These are phyloP conservation scores for Mus spicilegus DNA, from an alignment of 2,113 vertebrate genomes.

Conservation along the genomic window DNA sequence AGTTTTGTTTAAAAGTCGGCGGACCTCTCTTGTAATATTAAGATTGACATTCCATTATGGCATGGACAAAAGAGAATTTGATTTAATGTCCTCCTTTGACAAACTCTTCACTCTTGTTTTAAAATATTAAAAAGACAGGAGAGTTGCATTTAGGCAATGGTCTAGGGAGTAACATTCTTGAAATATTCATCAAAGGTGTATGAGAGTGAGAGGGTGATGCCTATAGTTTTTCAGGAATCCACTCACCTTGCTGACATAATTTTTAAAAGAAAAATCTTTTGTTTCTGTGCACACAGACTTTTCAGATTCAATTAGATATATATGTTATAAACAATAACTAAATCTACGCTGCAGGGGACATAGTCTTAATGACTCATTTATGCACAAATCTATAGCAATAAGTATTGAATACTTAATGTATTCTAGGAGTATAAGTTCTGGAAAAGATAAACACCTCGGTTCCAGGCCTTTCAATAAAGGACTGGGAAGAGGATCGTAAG, in stretches of 20 bases:
- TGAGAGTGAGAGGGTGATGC: neutral
- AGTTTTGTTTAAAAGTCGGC: neutral
- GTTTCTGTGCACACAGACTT: neutral
- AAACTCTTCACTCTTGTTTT: constrained; percentile 23
- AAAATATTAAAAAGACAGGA: constrained; percentile 47
- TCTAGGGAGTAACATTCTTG: neutral
- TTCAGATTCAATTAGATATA: neutral
- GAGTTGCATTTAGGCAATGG: constrained; percentile 39
- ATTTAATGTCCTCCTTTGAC: neutral
- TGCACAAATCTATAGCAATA: neutral
- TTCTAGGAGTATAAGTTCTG: neutral
- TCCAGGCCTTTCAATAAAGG: neutral
- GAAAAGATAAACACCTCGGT: neutral
- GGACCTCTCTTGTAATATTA: neutral
- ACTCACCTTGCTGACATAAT: neutral
- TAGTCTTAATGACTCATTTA: neutral
- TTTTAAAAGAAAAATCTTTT: constrained; percentile 43
- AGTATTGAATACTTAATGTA: constrained; percentile 16
- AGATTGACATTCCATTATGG: neutral
- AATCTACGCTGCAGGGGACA: neutral
- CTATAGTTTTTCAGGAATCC: neutral
- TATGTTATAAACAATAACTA: neutral
- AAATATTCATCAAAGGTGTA: constrained; percentile 58
- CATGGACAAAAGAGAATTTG: neutral
- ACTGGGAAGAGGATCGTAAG: neutral